Conservation (phyloP, 2,888 invertebrate species). For the Alcis repandata region DNA sequence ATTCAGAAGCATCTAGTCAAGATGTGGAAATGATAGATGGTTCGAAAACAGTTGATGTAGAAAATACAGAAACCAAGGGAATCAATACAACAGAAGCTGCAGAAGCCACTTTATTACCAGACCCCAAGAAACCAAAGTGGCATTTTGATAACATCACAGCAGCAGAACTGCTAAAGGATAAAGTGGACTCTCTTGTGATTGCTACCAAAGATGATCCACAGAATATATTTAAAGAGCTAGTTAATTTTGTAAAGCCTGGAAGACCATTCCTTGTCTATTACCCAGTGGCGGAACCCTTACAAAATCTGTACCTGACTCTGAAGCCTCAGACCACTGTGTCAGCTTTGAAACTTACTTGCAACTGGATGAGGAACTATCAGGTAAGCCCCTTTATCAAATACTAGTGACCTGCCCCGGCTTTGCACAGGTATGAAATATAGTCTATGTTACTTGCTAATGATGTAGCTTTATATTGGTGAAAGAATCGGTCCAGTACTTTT, state of each 20-base stretch:
- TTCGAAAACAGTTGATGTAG: constrained; percentile 19
- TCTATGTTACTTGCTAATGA: no score
- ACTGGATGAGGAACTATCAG: constrained; percentile 96
- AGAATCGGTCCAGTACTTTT: no score
- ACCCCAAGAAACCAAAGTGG: constrained; percentile 88
- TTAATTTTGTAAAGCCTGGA: constrained; percentile 92
- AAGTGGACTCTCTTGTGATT: constrained; percentile 92
- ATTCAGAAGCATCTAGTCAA: constrained; percentile 38
- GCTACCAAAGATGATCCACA: constrained; percentile 95
- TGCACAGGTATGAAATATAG: no score
- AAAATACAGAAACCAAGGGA: constrained; percentile 31
- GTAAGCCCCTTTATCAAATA: no score
- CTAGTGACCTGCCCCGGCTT: no score
- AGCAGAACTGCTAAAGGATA: constrained; percentile 86
- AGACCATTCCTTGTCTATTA: constrained; percentile 95
- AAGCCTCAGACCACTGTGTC: constrained; percentile 91
- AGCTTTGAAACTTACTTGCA: constrained; percentile 92
- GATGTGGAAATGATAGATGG: constrained; percentile 20
- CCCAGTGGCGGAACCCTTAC: constrained; percentile 92
- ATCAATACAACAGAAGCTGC: constrained; percentile 28
- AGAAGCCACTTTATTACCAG: constrained; percentile 48
- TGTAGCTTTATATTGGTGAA: no score
- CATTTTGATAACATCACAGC: constrained; percentile 90
- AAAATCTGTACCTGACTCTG: constrained; percentile 93
- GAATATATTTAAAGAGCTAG: constrained; percentile 90